A percentile compares a stretch with the other conserved stretches of the same genome.
These are phyloP conservation scores for Drosophila albomicans DNA, from an alignment of 1,140 invertebrate species.

Conservation along the genomic window DNA sequence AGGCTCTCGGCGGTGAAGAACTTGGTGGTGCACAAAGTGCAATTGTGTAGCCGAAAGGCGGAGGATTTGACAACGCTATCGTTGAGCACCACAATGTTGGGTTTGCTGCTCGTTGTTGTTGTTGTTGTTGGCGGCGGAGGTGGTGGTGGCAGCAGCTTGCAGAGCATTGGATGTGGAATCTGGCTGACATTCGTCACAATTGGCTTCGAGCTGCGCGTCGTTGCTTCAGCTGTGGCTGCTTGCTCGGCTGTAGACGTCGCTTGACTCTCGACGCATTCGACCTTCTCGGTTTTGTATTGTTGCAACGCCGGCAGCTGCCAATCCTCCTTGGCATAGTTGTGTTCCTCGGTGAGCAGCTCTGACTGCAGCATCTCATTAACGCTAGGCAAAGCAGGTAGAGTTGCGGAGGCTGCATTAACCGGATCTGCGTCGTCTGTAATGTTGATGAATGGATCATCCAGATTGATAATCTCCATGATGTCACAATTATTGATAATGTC, in stretches of 20 bases:
- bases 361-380: constrained; percentile 70
- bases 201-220: constrained; percentile 67
- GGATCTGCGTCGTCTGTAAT: constrained; percentile 76
- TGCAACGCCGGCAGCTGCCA: constrained; percentile 57
- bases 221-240: not conserved
- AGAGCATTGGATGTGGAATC: constrained; percentile 62
- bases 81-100: constrained; percentile 81
- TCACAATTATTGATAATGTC: constrained; percentile 84
- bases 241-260: not conserved
- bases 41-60: constrained; percentile 73
- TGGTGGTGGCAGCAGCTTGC: constrained; percentile 54
- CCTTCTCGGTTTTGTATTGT: constrained; percentile 78
- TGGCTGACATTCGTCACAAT: constrained; percentile 81
- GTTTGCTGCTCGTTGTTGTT: constrained; percentile 44
- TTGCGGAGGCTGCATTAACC: not conserved
- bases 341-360: constrained; percentile 75
- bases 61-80: constrained; percentile 81
- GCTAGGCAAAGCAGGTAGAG: constrained; percentile 13
- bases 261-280: constrained; percentile 45
- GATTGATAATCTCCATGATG: constrained; percentile 83
- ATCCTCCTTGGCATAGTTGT: constrained; percentile 81
- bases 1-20: constrained; percentile 75
- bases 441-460: constrained; percentile 82
- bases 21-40: constrained; percentile 66
- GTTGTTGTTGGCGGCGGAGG: not conserved